These are phyloP conservation scores for Lamprotornis superbus DNA, from an alignment of 2,113 vertebrate genomes.

Conservation along the genomic window DNA sequence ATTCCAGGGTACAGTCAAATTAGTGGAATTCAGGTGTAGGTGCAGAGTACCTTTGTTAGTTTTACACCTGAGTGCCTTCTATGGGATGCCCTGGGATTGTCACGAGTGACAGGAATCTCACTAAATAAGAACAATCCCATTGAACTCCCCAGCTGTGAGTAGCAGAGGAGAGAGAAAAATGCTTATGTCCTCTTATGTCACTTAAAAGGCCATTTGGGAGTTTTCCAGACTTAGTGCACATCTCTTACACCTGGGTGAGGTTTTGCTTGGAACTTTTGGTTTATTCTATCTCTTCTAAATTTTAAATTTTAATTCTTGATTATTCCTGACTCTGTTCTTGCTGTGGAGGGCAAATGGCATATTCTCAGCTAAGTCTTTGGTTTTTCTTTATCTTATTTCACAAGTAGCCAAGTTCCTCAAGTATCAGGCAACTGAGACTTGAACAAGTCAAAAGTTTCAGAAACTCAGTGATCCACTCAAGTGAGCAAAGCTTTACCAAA, in stretches of 20 bases:
- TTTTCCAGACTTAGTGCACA: background rate
- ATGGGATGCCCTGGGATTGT: background rate
- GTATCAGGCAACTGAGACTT: background rate
- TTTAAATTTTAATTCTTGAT: background rate
- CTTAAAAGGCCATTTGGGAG: background rate
- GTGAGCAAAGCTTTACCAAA: slow-evolving; percentile 28
- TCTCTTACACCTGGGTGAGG: background rate
- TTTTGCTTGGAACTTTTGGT: background rate
- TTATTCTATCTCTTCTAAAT: background rate
- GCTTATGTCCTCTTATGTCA: background rate
- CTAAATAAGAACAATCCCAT: background rate
- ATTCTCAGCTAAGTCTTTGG: background rate
- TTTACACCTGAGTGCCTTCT: background rate
- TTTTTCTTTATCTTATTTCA: background rate
- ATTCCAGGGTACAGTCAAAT: background rate
- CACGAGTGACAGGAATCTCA: background rate
- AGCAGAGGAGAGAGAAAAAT: background rate
- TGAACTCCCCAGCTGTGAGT: background rate
- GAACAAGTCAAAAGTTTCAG: background rate
- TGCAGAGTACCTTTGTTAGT: background rate
- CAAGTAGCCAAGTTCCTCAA: background rate
- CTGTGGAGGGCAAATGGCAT: background rate
- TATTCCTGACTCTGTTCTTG: background rate
- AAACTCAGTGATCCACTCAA: slow-evolving; percentile 42
- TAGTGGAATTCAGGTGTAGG: background rate